Base-by-base conservation (phyloP, 1,140 invertebrate genomes). In the Tribolium castaneum region DNA sequence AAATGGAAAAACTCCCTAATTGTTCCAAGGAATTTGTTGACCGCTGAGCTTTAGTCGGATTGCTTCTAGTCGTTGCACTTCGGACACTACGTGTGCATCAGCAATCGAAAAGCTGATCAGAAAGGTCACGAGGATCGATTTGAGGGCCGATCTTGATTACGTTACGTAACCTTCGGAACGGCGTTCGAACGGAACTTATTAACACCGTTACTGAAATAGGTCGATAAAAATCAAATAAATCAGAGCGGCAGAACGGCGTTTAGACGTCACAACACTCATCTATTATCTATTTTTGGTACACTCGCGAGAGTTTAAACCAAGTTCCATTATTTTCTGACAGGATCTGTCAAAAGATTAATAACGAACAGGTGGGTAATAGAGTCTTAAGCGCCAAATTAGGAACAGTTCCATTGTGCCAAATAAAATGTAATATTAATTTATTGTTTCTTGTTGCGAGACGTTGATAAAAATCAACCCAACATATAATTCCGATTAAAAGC, bases 221-320 rank as follows among this genome's bases (percentile, higher is more conserved):
- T 35, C 30, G 59, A 66, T 66, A 66, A 66, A 66, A 35, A 13
- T 12, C 59, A 30, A 66, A 66, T 66, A 66, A 66, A 66, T 66
- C 25, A 4, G 39, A 45, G 5, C 22, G 25, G 12, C 25, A 34
- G 14, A 39, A 34, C 19, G 13, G 16, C 5, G 22, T 59, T 45
- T 45, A 45, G 39, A 52, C 51, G 51, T 52, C 51, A 52, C 51
- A 14, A 52, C n/a, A 7, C 51, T 52, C 51, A 52, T 52, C 51
- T 14, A 52, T 45, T 45, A 45, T 45, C 39, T 45, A 45, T 45
- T 45, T 45, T 45, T 45, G n/a, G 9, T 10, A 9, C 9, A 45
- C 6, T 30, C 7, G 39, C 7, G 2, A 45, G 39, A 45, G 39
- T 45, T 45, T 45, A 45, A 45, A 45, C 9, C 39, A 9, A 10